Evolutionary conservation across 1,140 invertebrate species (phyloP), one percentile per base, ranked within the genome.

Genomic region (Penaeus vannamei): DNA sequence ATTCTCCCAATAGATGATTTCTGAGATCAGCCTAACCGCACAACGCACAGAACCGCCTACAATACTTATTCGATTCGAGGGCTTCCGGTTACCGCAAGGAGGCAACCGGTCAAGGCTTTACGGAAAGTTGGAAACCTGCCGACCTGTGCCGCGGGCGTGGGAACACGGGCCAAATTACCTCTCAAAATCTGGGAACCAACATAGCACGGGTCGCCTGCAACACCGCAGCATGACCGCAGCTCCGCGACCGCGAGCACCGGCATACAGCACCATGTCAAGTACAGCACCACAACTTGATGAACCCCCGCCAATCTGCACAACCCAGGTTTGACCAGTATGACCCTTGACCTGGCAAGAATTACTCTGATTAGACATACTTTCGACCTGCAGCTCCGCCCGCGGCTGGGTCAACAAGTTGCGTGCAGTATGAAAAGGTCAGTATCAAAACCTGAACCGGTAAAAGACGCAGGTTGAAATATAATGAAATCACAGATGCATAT

Each of bases 51-150:
- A 53, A 53, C 53, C 17, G 53, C 53, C 53, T 53, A 53, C 17
- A 53, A 10, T 53, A 53, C 53, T 14, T 80, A n/a, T 22, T 59
- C 62, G 32, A 87, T 69, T 72, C 59, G 81, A 46, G 82, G 87
- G 46, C 60, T 89, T 89, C 87, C 87, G 82, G 87, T 62, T n/a
- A 76, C 87, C 82, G 82, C 87, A 66, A 76, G 42, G 69, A 85
- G 76, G 66, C 82, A 64, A 76, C 82, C 86, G 87, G 87, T 89
- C 81, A 85, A 89, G 81, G 87, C 72, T 89, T 89, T 89, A 79
- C 87, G 87, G 87, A 89, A 89, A 89, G 82, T 84, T 89, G 87
- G 87, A 89, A 89, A 89, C 87, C 87, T 62, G 66, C 69, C 76
- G 87, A 89, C 87, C 87, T 85, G 82, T 59, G 60, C 36, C 82